These are phyloP conservation scores for Idris sp. DNA, from an alignment of 1,140 invertebrate species.

Conservation along the genomic window DNA sequence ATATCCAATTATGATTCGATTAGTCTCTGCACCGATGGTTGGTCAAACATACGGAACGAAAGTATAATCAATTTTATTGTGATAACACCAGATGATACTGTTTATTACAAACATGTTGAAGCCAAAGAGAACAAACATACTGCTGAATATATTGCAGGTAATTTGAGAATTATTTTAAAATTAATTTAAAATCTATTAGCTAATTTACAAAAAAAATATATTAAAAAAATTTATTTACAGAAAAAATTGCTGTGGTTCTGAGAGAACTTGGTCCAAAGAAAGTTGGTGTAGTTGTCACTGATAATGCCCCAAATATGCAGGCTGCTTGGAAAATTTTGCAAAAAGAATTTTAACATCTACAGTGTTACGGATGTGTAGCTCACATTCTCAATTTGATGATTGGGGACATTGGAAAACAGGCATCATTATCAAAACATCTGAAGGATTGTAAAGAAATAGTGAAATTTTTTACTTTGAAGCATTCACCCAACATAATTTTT, in stretches of 20 bases:
- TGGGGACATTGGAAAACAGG: conserved; percentile 14
- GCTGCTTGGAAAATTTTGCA: conserved; percentile 12
- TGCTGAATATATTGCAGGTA: conserved; percentile 13
- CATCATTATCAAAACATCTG: conserved; percentile 7
- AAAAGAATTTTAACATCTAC: conserved; percentile 11
- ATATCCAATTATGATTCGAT: conserved; percentile 15
- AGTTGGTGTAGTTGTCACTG: conserved; percentile 20
- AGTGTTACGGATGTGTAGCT: conserved; percentile 24
- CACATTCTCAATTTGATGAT: conserved; percentile 15
- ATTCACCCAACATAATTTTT: conserved; percentile 13
- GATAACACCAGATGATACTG: conserved; percentile 1
- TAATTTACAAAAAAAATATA: too few species aligned
- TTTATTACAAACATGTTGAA: conserved; percentile 16
- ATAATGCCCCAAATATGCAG: conserved; percentile 16
- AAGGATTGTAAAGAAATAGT: conserved; percentile 10
- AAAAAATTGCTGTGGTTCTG: conserved; percentile 15
- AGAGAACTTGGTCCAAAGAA: conserved; percentile 12
- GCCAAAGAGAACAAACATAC: conserved; percentile 12
- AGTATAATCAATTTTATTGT: conserved; percentile 18
- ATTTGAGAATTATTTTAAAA: too few species aligned
- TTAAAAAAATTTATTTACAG: too few species aligned
- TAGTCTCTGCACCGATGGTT: conserved; percentile 21
- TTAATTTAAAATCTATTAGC: too few species aligned
- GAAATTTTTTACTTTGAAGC: conserved; percentile 18
- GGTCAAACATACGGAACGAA: conserved; percentile 24